Conservation (phyloP, 2,113 vertebrate genomes). For the Pedetes capensis region DNA sequence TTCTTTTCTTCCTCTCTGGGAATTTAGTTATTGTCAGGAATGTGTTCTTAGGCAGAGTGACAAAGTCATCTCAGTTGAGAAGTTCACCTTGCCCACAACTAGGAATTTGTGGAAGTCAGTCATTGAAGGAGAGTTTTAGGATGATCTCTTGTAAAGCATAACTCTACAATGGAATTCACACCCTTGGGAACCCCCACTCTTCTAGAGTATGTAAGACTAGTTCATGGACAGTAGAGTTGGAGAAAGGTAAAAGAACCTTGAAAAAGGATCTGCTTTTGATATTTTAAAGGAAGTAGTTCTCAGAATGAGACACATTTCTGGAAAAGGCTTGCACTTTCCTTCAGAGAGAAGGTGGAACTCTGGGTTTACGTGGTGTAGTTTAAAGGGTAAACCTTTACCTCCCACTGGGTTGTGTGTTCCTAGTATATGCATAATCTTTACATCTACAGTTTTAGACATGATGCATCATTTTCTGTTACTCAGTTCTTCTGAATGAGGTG, state of each 20-base stretch:
- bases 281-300: not conserved
- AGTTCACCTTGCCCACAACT: not conserved
- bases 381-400: not conserved
- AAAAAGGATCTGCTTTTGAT: not conserved
- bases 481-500: not conserved
- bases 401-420: not conserved
- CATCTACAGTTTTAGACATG: not conserved
- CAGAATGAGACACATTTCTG: not conserved
- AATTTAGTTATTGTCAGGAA: not conserved
- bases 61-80: not conserved
- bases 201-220: not conserved
- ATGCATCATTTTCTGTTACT: not conserved
- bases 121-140: not conserved
- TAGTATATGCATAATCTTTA: not conserved
- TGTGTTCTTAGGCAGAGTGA: not conserved
- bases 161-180: not conserved
- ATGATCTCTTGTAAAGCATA: not conserved
- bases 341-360: not conserved
- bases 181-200: not conserved
- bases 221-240: not conserved
- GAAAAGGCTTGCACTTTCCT: not conserved
- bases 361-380: not conserved
- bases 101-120: not conserved
- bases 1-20: conserved; percentile 15
- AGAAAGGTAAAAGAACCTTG: not conserved